Percentiles rank a stretch among this genome's conserved stretches.
phyloP scores from a whole-genome alignment of 2,888 invertebrate genomes.

The Acrobasis consociella region DNA sequence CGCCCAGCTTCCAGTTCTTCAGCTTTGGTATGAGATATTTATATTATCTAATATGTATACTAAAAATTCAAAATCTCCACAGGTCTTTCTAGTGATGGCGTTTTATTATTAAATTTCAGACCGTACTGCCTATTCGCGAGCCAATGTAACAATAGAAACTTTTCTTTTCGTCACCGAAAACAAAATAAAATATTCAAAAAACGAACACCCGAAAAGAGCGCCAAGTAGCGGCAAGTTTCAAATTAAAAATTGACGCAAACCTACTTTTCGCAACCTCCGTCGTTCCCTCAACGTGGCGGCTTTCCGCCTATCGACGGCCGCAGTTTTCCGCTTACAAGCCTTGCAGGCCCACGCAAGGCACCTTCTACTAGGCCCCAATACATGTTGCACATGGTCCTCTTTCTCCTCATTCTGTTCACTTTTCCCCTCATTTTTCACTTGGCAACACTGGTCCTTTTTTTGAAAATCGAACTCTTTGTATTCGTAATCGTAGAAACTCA shows the following conservation, averaged over 20 bases:
- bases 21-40: too few species aligned
- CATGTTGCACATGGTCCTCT: conserved; percentile 74
- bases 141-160: background rate
- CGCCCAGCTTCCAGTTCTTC: too few species aligned
- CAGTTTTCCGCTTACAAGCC: conserved; percentile 97
- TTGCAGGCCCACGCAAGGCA: conserved; percentile 99
- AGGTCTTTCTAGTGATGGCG: too few species aligned
- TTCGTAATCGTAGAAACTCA: conserved; percentile 44
- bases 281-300: conserved; percentile 98
- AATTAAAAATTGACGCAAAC: conserved; percentile 34
- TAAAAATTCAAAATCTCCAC: too few species aligned
- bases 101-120: conserved; percentile 25
- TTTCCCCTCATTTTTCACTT: conserved; percentile 63
- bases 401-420: conserved; percentile 47
- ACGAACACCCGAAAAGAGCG: conserved; percentile 6
- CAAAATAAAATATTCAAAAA: conserved; percentile 16
- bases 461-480: conserved; percentile 52
- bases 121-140: background rate
- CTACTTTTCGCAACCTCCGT: conserved; percentile 94
- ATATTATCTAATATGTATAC: too few species aligned
- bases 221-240: background rate
- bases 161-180: background rate
- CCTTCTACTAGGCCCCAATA: conserved; percentile 84
- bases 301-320: conserved; percentile 97
- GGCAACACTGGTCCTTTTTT: conserved; percentile 52